Evolutionary conservation across 2,888 invertebrate species (phyloP).

Genomic region (Serrognathus titanus): DNA sequence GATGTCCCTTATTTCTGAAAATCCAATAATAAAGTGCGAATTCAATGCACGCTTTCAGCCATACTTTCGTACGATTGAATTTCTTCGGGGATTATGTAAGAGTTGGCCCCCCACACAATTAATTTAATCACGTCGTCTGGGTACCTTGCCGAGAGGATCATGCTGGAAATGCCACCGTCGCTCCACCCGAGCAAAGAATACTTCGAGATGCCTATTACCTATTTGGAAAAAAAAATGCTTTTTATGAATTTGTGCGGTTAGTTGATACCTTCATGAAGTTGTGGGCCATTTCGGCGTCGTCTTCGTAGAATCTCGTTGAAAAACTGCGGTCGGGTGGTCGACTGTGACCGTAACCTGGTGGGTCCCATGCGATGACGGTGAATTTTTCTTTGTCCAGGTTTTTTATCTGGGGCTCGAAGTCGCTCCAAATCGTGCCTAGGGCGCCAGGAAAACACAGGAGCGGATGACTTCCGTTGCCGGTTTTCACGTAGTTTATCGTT

Average conservation of each 20-base stretch:
- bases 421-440: conserved; percentile 76
- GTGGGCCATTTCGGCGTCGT: conserved; percentile 70
- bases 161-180: conserved; percentile 77
- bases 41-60: conserved; percentile 23
- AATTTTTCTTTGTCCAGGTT: conserved; percentile 60
- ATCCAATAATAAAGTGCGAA: not conserved
- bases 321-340: conserved; percentile 75
- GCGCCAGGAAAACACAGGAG: conserved; percentile 78
- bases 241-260: too few relatives aligned
- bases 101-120: conserved; percentile 74
- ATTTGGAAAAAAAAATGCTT: too few relatives aligned
- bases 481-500: conserved; percentile 61
- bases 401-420: conserved; percentile 76
- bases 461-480: conserved; percentile 58
- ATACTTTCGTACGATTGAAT: conserved; percentile 60
- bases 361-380: conserved; percentile 75
- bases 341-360: conserved; percentile 83
- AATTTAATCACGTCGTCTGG: conserved; percentile 66
- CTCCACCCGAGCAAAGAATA: conserved; percentile 87
- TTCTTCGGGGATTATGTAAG: conserved; percentile 70
- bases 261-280: conserved; percentile 65
- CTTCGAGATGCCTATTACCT: conserved; percentile 60
- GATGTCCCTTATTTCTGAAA: conserved; percentile 66
- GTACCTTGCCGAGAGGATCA: conserved; percentile 73
- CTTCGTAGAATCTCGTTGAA: conserved; percentile 64